phyloP scores from a whole-genome alignment of 2,113 vertebrate genomes.

The Oryctolagus cuniculus region DNA sequence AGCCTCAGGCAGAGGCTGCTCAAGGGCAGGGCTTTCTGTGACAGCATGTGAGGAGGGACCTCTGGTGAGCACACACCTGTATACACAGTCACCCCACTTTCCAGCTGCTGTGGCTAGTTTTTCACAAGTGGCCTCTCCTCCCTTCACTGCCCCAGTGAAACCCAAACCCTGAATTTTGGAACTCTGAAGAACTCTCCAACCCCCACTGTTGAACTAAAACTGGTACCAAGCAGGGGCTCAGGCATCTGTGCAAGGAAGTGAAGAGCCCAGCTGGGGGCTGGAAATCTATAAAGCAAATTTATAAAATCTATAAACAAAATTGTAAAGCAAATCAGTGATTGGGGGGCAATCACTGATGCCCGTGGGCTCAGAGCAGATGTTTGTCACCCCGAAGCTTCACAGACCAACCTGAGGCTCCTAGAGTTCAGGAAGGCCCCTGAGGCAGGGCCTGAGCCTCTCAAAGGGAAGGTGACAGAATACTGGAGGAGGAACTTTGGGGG shows the following conservation, averaged over 20 bases:
- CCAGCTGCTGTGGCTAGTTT: not conserved
- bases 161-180: slow-evolving; percentile 1
- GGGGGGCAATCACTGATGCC: not conserved
- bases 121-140: not conserved
- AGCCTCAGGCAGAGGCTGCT: not conserved
- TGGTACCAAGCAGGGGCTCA: not conserved
- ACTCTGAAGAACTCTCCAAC: slow-evolving; percentile 27
- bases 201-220: slow-evolving; percentile 1
- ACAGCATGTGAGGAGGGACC: not conserved
- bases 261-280: not conserved
- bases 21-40: slow-evolving; percentile 66
- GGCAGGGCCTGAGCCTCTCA: slow-evolving; percentile 1
- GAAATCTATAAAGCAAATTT: not conserved
- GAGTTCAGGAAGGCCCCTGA: not conserved
- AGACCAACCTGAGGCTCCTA: not conserved
- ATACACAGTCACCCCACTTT: not conserved
- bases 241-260: not conserved
- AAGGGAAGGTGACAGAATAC: not conserved
- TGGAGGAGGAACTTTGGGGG: not conserved
- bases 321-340: slow-evolving; percentile 38
- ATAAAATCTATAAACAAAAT: not conserved
- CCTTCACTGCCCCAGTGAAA: slow-evolving; percentile 30
- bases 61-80: slow-evolving; percentile 9
- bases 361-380: not conserved
- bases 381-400: not conserved